Conservation (phyloP, 2,113 vertebrate genomes). For the Austrofundulus limnaeus region DNA sequence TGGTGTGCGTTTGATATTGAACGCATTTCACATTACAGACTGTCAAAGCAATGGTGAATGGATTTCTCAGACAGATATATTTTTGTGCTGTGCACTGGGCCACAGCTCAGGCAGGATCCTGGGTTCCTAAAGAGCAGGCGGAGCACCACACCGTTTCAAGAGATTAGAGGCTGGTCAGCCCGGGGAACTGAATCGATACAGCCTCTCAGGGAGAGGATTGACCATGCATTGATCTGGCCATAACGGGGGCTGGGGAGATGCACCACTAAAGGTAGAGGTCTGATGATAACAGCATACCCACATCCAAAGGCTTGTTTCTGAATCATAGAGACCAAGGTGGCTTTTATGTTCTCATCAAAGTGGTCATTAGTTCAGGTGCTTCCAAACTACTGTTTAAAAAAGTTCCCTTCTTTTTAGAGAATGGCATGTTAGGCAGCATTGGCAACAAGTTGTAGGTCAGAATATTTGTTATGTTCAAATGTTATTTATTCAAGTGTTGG, state of each 20-base stretch:
- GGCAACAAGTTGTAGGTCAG: no score
- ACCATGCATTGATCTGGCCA: slow-evolving; percentile 76
- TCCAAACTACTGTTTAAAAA: slow-evolving; percentile 21
- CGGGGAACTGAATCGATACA: slow-evolving; percentile 71
- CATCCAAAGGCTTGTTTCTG: slow-evolving; percentile 33
- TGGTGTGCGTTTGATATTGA: slow-evolving; percentile 38
- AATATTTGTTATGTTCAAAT: no score
- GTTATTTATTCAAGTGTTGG: no score
- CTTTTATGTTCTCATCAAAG: slow-evolving; percentile 46
- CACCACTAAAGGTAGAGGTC: slow-evolving; percentile 42
- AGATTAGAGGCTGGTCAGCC: slow-evolving; percentile 78
- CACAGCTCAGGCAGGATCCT: slow-evolving; percentile 42
- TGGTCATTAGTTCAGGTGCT: slow-evolving; percentile 26
- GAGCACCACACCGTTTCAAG: slow-evolving; percentile 61
- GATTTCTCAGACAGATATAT: slow-evolving; percentile 52
- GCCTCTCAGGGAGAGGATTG: slow-evolving; percentile 78
- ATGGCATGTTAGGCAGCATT: no score
- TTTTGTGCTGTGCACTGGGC: slow-evolving; percentile 16
- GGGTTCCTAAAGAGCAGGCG: slow-evolving; percentile 62
- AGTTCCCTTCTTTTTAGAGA: neutral
- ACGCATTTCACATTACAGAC: slow-evolving; percentile 31
- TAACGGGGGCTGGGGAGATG: slow-evolving; percentile 63
- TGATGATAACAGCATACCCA: slow-evolving; percentile 25
- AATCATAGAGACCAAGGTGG: slow-evolving; percentile 31
- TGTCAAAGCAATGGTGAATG: slow-evolving; percentile 37